Percentiles rank a stretch among this genome's conserved stretches.
phyloP scores from a whole-genome alignment of 2,113 vertebrate genomes.

The Erpornis zantholeuca region DNA sequence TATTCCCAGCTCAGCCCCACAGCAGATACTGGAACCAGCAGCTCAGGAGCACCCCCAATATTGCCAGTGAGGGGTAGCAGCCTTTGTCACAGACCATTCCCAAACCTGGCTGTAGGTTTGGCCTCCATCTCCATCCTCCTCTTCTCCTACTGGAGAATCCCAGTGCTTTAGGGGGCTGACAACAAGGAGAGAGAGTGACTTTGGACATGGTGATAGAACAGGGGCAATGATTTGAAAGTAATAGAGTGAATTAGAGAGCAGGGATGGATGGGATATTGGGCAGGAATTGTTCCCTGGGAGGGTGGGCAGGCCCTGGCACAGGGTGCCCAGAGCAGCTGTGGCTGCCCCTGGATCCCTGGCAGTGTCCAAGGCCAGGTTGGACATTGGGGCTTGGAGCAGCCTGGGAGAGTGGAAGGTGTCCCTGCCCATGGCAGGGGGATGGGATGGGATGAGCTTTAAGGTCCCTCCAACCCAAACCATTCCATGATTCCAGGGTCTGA shows the following conservation, averaged over 20 bases:
- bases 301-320: not conserved
- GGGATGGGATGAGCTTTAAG: rapidly evolving
- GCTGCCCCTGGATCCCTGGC: not conserved
- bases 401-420: rapidly evolving
- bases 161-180: not conserved
- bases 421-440: not conserved
- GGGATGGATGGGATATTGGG: rapidly evolving
- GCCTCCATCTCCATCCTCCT: too few relatives aligned
- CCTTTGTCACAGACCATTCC: rapidly evolving
- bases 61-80: not conserved
- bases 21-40: not conserved
- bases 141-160: too few relatives aligned
- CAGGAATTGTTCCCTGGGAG: not conserved
- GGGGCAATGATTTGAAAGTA: too few relatives aligned
- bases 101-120: not conserved
- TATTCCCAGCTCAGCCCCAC: not conserved
- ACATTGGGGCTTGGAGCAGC: rapidly evolving
- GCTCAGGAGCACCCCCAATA: not conserved
- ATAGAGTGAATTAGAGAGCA: too few relatives aligned
- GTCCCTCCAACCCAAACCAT: not conserved
- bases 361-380: not conserved
- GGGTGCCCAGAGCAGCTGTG: not conserved
- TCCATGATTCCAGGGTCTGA: not conserved
- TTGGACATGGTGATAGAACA: not conserved
- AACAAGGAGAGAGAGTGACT: not conserved